Evolutionary conservation across 2,888 invertebrate species (phyloP), one percentile per base, ranked within the genome.

Genomic region (Micropterix aruncella): DNA sequence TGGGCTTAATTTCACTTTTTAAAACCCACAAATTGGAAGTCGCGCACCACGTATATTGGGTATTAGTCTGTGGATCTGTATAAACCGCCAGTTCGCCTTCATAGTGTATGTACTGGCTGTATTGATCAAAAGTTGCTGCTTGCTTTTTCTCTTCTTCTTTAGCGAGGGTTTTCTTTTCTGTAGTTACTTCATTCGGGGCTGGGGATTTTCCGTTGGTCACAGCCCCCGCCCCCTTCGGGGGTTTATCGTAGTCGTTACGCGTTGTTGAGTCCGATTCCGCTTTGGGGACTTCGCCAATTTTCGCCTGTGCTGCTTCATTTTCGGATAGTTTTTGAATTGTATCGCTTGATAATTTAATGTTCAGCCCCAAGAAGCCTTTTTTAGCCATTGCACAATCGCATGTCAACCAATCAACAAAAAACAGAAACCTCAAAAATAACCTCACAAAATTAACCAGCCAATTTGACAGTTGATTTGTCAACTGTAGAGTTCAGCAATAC

Each of bases 61-160:
- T 74, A 38, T 79, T 75, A 15, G 77, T 76, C 45, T 63, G 61
- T 18, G 86, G 85, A 59, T 88, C 87, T 16, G 82, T 84, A 53
- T 86, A 86, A 51, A 85, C 71, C 17, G 84, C 84, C 48, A 71
- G 62, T 46, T 79, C 78, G 19, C 77, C 80, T 58, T 80, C 78
- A 56, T 86, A 86, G 18, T 77, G 77, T 16, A 85, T 70, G 61
- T 82, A 73, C 52, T 79, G 65, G 16, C 72, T 65, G 56, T 76
- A 71, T 38, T 63, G 64, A 48, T 64, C 66, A 63, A 66, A 68
- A 40, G 56, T 50, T 17, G 14, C 3, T 5, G 3, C 9, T 39
- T 2, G 12, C n/a, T 3, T 9, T 7, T 19, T 40, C 19, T n/a
- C 2, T 44, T 14, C 16, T 4, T 19, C 36, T 14, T 16, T 2